Conservation (phyloP, 2,888 invertebrate species). For the Antheraea assamensis region DNA sequence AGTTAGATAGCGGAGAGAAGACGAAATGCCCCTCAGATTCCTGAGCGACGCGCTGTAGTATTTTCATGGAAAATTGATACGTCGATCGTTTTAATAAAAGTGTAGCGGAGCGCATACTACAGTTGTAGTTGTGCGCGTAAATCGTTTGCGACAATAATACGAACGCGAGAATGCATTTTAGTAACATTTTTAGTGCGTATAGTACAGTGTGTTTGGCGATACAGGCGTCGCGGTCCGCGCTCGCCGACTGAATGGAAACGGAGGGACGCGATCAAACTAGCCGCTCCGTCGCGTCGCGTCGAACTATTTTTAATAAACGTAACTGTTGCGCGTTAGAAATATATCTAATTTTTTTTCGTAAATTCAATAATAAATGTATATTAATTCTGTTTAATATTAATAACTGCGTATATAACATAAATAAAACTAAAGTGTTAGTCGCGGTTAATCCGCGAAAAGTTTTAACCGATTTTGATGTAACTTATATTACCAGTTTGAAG, state of each 20-base stretch:
- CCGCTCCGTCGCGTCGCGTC: background rate
- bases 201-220: background rate
- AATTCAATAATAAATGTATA: background rate
- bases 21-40: conserved; percentile 59
- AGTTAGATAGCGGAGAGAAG: conserved; percentile 62
- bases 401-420: background rate
- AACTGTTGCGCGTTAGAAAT: background rate
- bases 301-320: background rate
- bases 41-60: conserved; percentile 55
- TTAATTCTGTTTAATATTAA: background rate
- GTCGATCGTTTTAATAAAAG: conserved; percentile 48
- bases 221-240: background rate
- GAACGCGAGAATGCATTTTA: conserved; percentile 36
- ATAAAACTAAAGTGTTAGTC: no score
- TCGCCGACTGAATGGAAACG: background rate
- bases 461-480: no score
- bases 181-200: conserved; percentile 36
- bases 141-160: conserved; percentile 30
- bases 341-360: background rate
- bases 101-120: conserved; percentile 45
- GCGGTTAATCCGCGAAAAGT: no score
- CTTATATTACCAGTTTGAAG: no score
- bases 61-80: conserved; percentile 56
- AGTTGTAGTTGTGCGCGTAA: conserved; percentile 36
- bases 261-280: no score